Conservation (phyloP, 2,888 invertebrate species). For the Dynastes tityus region DNA sequence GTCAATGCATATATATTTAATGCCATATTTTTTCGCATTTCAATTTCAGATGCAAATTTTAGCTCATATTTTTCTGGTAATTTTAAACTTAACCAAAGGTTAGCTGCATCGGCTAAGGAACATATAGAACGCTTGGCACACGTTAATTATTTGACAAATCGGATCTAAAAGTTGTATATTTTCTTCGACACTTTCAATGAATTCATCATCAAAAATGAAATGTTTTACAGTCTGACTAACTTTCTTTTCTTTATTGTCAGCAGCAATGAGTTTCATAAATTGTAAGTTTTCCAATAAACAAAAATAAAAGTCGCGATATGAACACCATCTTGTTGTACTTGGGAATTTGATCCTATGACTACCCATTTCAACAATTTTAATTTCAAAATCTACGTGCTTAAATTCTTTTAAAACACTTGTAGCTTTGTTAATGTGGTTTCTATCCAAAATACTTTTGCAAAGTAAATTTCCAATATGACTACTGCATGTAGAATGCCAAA, state of each 20-base stretch:
- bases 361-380: no score
- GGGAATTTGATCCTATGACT: no score
- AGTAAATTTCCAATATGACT: no score
- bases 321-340: no score
- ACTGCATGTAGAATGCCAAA: no score
- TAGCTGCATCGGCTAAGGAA: neutral
- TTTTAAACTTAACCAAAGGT: neutral
- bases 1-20: no score
- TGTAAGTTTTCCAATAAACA: no score
- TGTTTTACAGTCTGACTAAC: neutral
- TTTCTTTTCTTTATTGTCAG: neutral
- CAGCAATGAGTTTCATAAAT: neutral
- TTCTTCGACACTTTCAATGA: neutral
- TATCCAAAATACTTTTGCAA: no score
- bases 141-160: neutral
- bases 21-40: neutral
- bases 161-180: neutral
- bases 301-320: no score
- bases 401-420: no score
- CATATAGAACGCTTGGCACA: neutral
- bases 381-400: no score
- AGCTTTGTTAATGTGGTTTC: no score
- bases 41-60: neutral
- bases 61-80: neutral
- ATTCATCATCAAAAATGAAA: neutral